A percentile compares a stretch with the other conserved stretches of the same genome.
Evolutionary conservation across 2,888 invertebrate genomes (phyloP).

Genomic region (Diaprepes abbreviatus): DNA sequence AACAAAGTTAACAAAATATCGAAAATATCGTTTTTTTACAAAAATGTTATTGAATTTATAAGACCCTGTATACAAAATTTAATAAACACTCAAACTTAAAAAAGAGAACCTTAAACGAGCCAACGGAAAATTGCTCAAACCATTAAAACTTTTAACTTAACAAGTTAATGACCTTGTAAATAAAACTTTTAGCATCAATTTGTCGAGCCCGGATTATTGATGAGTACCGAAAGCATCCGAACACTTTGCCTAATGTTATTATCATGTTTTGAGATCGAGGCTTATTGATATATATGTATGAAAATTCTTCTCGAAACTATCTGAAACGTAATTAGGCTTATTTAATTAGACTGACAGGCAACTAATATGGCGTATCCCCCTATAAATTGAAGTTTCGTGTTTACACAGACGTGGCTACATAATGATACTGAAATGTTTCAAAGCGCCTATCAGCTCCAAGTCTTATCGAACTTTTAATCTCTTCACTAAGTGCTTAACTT

Average conservation of each 20-base stretch:
- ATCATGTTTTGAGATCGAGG: conserved; percentile 52
- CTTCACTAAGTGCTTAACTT: conserved; percentile 57
- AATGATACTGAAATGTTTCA: conserved; percentile 61
- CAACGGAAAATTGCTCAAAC: neutral
- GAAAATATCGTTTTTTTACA: too few species aligned
- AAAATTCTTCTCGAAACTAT: conserved; percentile 65
- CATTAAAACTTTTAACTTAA: conserved; percentile 18
- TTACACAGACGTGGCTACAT: conserved; percentile 55
- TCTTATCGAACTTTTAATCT: conserved; percentile 60
- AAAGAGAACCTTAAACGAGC: too few species aligned
- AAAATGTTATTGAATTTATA: too few species aligned
- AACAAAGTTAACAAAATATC: too few species aligned
- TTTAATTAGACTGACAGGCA: conserved; percentile 67
- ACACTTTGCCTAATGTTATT: conserved; percentile 54
- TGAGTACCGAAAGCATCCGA: conserved; percentile 21
- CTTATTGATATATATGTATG: conserved; percentile 55
- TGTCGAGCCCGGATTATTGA: conserved; percentile 26
- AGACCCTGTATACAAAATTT: too few species aligned
- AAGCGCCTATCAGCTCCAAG: conserved; percentile 38
- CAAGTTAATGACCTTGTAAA: conserved; percentile 42
- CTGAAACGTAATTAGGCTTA: conserved; percentile 65
- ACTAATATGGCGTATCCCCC: conserved; percentile 63
- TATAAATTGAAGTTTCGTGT: conserved; percentile 68
- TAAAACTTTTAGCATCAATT: conserved; percentile 37
- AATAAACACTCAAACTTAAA: too few species aligned